phyloP scores from a whole-genome alignment of 1,140 invertebrate species.

The Philotrypesis tridentata region DNA sequence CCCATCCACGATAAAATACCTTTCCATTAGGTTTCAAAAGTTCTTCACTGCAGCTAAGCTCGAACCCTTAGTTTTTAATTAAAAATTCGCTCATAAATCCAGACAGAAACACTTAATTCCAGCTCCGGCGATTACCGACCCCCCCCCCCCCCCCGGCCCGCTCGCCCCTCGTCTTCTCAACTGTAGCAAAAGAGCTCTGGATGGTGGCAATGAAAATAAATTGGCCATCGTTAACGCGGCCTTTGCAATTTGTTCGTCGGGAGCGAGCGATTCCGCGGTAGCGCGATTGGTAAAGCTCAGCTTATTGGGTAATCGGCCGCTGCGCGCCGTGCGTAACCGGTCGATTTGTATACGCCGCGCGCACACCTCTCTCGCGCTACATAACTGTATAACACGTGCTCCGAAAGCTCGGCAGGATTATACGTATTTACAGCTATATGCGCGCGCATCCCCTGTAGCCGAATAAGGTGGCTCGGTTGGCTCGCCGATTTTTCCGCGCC shows the following conservation, averaged over 20 bases:
- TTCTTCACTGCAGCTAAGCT: too few species aligned
- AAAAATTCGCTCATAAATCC: too few species aligned
- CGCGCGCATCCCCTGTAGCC: background rate
- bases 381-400: background rate
- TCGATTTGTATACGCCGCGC: background rate
- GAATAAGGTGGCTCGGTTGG: background rate
- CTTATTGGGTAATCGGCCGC: background rate
- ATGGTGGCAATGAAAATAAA: background rate
- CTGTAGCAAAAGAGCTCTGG: too few species aligned
- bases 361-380: too few species aligned
- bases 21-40: too few species aligned
- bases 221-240: background rate
- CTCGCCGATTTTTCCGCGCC: background rate
- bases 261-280: background rate
- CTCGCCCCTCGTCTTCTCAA: too few species aligned
- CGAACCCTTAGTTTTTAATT: too few species aligned
- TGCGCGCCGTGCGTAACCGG: too few species aligned
- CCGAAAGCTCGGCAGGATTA: background rate
- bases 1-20: too few species aligned
- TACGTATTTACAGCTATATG: background rate
- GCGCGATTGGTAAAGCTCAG: background rate
- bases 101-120: too few species aligned
- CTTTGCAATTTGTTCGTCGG: background rate
- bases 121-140: too few species aligned
- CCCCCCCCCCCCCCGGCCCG: too few species aligned